Conservation (phyloP, 2,113 vertebrate species). For the Cinclus mexicanus region DNA sequence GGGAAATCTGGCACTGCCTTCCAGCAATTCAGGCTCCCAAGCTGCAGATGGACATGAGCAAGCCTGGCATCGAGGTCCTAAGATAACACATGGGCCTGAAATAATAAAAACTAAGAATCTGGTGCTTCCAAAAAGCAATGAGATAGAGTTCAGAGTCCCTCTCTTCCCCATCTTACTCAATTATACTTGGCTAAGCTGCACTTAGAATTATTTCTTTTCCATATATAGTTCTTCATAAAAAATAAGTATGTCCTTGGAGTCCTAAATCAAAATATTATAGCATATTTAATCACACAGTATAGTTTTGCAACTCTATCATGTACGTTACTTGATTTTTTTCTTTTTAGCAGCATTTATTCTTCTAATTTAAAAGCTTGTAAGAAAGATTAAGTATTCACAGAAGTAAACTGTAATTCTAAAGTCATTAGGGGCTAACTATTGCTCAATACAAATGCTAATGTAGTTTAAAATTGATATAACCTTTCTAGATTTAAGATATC, state of each 20-base stretch:
- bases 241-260: not conserved
- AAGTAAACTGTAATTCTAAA: slow-evolving; percentile 41
- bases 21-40: not conserved
- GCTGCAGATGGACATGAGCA: not conserved
- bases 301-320: not conserved
- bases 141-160: not conserved
- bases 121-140: not conserved
- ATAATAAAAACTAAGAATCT: not conserved
- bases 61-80: not conserved
- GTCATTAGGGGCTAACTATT: slow-evolving; percentile 16
- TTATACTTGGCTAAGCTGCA: not conserved
- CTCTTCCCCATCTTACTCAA: not conserved
- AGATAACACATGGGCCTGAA: not conserved
- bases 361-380: slow-evolving; percentile 45
- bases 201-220: slow-evolving; percentile 13
- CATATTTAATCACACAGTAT: not conserved
- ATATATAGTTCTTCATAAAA: not conserved
- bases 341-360: slow-evolving; percentile 26
- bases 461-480: slow-evolving; percentile 44
- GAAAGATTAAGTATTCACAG: slow-evolving; percentile 17
- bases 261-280: not conserved
- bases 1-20: not conserved
- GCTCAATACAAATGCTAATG: slow-evolving; percentile 19
- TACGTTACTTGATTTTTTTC: not conserved
- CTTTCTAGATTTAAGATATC: slow-evolving; percentile 37